Evolutionary conservation across 1,140 invertebrate genomes (phyloP), one percentile per base, ranked within the genome.

Genomic region (Orius laevigatus): DNA sequence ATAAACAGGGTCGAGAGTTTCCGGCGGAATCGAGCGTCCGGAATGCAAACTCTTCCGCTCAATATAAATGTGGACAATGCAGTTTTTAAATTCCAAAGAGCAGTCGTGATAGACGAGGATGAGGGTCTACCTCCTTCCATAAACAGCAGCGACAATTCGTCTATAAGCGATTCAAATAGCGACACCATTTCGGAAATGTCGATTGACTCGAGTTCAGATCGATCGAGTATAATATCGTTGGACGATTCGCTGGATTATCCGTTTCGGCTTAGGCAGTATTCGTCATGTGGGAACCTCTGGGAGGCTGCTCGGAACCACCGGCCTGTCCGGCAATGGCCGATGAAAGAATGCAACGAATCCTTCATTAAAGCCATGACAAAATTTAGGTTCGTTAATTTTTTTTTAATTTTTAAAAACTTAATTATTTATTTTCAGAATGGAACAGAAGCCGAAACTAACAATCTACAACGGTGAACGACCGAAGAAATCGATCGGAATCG

Each of bases 101-200:
- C 69, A 0, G 69, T 69, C 45, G 68, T 70, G 9, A 54, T 70
- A 0, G 68, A 69, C 25, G 69, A 70, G 9, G 32, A 41, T 35
- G 38, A 52, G 46, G 31, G 39, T 10, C 48, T 44, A 8, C 51
- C 48, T n/a, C 35, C 48, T 15, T 53, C 51, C 3, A 32, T 53
- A 10, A 35, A 52, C 34, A 55, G 54, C 39, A 55, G 55, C 14
- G 59, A 57, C 40, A 60, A 57, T 32, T 59, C 59, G 12, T 69
- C 67, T 11, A 68, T 67, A 31, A 67, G 65, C 54, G 70, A 72
- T 55, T 67, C 66, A 35, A 67, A 66, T 40, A 71, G 69, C 40
- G 70, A 72, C 49, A 69, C 68, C 3, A 64, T 72, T 4, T 71
- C 69, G 11, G 71, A 73, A 52, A 70, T 72, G 53, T 72, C 71